Percentiles rank a stretch among this genome's conserved stretches.
These are phyloP conservation scores for Psettodes erumei DNA, from an alignment of 2,113 vertebrate species.

Conservation along the genomic window DNA sequence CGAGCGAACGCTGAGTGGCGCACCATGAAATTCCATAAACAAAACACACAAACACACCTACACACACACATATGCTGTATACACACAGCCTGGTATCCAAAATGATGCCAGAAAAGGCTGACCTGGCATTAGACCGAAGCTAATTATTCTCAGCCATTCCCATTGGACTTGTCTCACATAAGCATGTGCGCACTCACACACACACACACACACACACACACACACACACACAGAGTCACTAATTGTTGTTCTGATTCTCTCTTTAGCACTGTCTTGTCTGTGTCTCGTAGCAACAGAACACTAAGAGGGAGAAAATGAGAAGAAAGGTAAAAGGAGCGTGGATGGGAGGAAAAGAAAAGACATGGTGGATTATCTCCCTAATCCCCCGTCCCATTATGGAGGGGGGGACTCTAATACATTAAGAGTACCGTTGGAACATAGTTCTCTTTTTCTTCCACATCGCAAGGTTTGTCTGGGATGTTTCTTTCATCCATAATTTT, in stretches of 20 bases:
- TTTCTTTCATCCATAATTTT: background rate
- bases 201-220: background rate
- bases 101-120: slow-evolving; percentile 50
- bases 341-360: slow-evolving; percentile 65
- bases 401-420: slow-evolving; percentile 56
- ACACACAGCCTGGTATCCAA: slow-evolving; percentile 22
- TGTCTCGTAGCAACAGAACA: slow-evolving; percentile 53
- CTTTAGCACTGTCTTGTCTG: slow-evolving; percentile 63
- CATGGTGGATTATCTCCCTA: slow-evolving; percentile 75
- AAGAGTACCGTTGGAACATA: slow-evolving; percentile 62
- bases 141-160: slow-evolving; percentile 69
- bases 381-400: slow-evolving; percentile 65
- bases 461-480: background rate
- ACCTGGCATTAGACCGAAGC: slow-evolving; percentile 57
- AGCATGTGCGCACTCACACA: background rate
- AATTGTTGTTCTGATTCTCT: slow-evolving; percentile 67
- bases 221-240: slow-evolving; percentile 16
- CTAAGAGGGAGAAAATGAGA: slow-evolving; percentile 60
- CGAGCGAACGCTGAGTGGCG: background rate
- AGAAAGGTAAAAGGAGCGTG: slow-evolving; percentile 58
- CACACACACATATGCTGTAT: background rate
- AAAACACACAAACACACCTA: background rate
- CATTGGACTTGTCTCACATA: slow-evolving; percentile 45
- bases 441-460: slow-evolving; percentile 1
- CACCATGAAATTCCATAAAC: background rate